Evolutionary conservation across 2,113 vertebrate species (phyloP).

Genomic region (Macrotis lagotis): DNA sequence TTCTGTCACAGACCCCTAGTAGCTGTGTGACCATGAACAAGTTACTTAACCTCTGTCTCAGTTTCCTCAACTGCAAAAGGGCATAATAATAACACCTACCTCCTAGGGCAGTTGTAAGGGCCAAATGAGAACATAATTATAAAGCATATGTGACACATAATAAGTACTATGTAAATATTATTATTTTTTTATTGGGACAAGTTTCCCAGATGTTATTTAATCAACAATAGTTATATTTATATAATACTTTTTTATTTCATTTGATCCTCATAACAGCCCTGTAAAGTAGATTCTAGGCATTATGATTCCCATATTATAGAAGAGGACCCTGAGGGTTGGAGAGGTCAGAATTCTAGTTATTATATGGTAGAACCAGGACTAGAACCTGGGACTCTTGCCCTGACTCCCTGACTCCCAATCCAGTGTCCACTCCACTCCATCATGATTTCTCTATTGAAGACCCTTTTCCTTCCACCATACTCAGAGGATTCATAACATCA

Average conservation of each 20-base stretch:
- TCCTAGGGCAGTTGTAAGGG: neutral
- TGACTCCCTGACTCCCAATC: neutral
- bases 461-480: neutral
- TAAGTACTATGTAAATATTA: neutral
- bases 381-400: neutral
- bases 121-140: neutral
- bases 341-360: neutral
- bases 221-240: neutral
- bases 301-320: neutral
- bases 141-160: neutral
- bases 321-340: neutral
- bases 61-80: neutral
- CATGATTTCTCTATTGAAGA: neutral
- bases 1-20: neutral
- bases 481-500: neutral
- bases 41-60: neutral
- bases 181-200: neutral
- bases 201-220: neutral
- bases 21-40: neutral
- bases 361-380: neutral
- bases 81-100: neutral
- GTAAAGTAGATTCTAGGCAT: neutral
- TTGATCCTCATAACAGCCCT: neutral
- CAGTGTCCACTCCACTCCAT: neutral
- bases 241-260: neutral